phyloP scores from a whole-genome alignment of 2,797 vertebrate genomes.

The Sarcophilus harrisii region DNA sequence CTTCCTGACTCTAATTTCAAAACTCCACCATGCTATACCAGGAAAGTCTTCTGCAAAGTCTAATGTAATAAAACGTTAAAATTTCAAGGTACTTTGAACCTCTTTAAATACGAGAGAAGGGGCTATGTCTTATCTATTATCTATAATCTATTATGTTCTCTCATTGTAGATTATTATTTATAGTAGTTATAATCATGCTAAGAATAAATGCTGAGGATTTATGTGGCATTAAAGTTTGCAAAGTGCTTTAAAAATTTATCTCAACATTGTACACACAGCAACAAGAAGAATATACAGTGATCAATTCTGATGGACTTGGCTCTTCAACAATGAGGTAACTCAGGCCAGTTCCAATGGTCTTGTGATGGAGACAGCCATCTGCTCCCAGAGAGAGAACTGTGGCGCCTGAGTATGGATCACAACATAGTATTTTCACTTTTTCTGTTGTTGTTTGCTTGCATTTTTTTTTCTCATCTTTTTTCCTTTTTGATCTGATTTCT shows the following conservation, averaged over 20 bases:
- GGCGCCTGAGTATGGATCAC: no score
- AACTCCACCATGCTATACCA: not conserved
- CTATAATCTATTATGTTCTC: not conserved
- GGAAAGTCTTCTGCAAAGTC: not conserved
- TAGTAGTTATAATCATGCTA: not conserved
- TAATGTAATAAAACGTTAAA: not conserved
- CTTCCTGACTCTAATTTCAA: not conserved
- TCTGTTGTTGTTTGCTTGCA: no score
- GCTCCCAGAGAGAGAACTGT: no score
- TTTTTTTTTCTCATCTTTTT: no score
- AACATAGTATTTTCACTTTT: no score
- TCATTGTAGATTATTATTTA: not conserved
- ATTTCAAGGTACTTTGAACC: not conserved
- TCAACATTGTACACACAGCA: no score
- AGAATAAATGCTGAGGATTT: not conserved
- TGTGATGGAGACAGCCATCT: no score
- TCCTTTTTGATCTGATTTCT: no score
- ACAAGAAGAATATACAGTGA: no score
- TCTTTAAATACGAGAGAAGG: not conserved
- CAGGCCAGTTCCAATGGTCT: no score
- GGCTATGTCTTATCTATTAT: not conserved
- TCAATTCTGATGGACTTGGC: no score
- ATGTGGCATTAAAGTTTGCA: not conserved
- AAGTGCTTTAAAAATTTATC: not conserved
- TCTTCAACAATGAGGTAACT: no score